Conservation (phyloP, 2,888 invertebrate genomes). For the Hesperia comma region DNA sequence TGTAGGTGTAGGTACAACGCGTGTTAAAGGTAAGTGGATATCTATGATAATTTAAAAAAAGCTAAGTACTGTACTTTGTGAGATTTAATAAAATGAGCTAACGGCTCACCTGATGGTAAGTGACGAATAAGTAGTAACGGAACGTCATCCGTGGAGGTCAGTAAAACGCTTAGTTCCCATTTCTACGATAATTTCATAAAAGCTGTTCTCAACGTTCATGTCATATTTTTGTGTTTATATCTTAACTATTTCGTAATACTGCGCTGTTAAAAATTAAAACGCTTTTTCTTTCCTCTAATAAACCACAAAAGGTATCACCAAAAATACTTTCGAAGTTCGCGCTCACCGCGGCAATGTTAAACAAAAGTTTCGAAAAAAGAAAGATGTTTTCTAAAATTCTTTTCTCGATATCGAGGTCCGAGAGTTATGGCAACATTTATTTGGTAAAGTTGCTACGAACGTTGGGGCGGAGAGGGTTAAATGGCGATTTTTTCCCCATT, state of each 20-base stretch:
- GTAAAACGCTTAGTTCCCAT: too few species aligned
- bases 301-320: slow-evolving; percentile 24
- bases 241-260: background rate
- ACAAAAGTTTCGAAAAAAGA: slow-evolving; percentile 44
- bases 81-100: too few species aligned
- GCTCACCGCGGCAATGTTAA: slow-evolving; percentile 21
- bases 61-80: too few species aligned
- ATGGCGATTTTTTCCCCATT: slow-evolving; percentile 64
- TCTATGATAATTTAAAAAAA: too few species aligned
- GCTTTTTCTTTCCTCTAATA: slow-evolving; percentile 17
- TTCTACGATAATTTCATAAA: too few species aligned
- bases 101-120: too few species aligned
- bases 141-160: too few species aligned
- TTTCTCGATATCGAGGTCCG: slow-evolving; percentile 53
- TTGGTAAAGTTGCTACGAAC: slow-evolving; percentile 50
- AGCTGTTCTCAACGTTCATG: too few species aligned
- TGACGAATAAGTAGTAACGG: too few species aligned
- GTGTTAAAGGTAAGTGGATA: too few species aligned
- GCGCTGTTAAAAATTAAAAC: slow-evolving; percentile 16
- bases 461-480: slow-evolving; percentile 63
- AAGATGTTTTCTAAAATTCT: slow-evolving; percentile 46
- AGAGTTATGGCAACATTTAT: slow-evolving; percentile 59
- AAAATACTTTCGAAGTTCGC: slow-evolving; percentile 24
- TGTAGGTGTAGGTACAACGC: too few species aligned
- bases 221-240: background rate